Evolutionary conservation across 2,113 vertebrate genomes (phyloP), one percentile per base, ranked within the genome.

Genomic region (Corydoras sp.): DNA sequence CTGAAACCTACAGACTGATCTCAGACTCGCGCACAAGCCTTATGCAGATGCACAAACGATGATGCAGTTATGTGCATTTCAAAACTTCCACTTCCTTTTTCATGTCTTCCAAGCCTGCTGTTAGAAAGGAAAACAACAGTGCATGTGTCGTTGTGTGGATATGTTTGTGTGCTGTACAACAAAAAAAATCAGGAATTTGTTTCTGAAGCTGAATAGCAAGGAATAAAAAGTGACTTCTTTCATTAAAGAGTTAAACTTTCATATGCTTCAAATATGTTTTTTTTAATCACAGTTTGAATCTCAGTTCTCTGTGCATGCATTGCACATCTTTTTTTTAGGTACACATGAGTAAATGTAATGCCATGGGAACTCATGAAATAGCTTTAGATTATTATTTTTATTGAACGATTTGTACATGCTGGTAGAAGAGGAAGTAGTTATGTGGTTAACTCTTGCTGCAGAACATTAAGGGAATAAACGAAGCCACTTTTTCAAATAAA

Each of bases 61-160:
- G 51, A 32, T 56, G 63, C 69, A 31, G 56, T 59, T 50, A 14
- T 53, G 53, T 49, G 64, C 77, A 65, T 67, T 54, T 35, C 62
- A 69, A 30, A 76, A 69, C 76, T 65, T 51, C 63, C 60, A 60
- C 69, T 69, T 75, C 72, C 61, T 54, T 51, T 72, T 76, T 76
- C 65, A 49, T 35, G 72, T 79, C 72, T 77, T 79, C 77, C 70
- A 70, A 48, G 61, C 10, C 51, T 68, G 53, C 67, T 76, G 30
- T 74, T 50, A 65, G 18, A 43, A 43, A n/a, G 62, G 71, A 79
- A 58, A 66, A n/a, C 0, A 35, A 68, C 61, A 15, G 12, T 73
- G 70, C 66, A 61, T 72, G 15, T 72, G 59, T 74, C 60, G 61
- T 1, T 62, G 35, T 13, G 13, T 72, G 35, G 30, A 11, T 62